Evolutionary conservation across 2,797 vertebrate species (phyloP), one percentile per base, ranked within the genome.

Genomic region (Channallabes apus): DNA sequence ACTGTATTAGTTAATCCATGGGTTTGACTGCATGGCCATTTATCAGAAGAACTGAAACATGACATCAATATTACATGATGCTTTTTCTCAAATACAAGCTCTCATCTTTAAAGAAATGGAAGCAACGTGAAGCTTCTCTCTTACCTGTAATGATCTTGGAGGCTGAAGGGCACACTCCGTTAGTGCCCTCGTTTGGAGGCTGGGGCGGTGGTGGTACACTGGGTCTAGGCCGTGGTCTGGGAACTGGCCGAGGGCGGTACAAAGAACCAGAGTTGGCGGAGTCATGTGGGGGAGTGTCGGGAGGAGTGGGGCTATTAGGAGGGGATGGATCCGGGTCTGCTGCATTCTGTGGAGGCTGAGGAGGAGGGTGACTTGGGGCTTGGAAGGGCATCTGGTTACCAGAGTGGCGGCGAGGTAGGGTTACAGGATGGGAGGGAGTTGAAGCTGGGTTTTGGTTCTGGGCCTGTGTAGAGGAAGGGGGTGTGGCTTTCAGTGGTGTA

Each of bases 81-180:
- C 17, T 62, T 38, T 79, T 62, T 9, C 12, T n/a, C 11, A 59
- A 61, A 6, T 58, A 58, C 4, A n/a, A 61, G 24, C 17, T 59
- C 6, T 38, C 5, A 78, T 15, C 32, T 24, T 27, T 73, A 27
- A 41, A 38, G 20, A 14, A 14, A 71, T 62, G 17, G 1, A 67
- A 68, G n/a, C 41, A 3, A 27, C 27, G 22, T 4, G 9, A 61
- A 41, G 32, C 65, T 79, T n/a, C 6, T 54, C 18, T 46, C 82
- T 95, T 93, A 99, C 98, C 98, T 65, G 97, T 98, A 77, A 98
- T 96, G 2, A 98, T 93, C 88, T 93, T 98, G 89, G 97, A 99
- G 6, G 96, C 93, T 0, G 97, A 97, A 41, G 89, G 89, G 0
- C 91, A 87, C 35, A 94, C 46, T 4, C 72, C 93, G 0, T 94